These are phyloP conservation scores for Drosophila kambysellisi DNA, from an alignment of 2,888 invertebrate genomes.

Conservation along the genomic window DNA sequence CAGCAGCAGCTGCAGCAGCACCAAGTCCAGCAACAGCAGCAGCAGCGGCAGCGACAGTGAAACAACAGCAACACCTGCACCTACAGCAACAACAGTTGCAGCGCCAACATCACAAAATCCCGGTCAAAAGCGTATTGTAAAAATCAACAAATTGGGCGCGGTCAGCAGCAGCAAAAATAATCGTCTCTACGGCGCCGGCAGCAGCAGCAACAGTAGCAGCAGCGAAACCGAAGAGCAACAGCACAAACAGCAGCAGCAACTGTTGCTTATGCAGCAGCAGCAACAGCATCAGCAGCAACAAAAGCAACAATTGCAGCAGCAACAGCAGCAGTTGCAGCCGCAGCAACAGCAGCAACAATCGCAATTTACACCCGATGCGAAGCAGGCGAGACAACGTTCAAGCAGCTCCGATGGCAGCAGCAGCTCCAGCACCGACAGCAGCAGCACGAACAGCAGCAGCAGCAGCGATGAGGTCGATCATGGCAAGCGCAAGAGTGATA, in stretches of 20 bases:
- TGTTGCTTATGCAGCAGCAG: constrained; percentile 25
- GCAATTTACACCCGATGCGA: constrained; percentile 13
- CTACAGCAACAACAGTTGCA: constrained; percentile 14
- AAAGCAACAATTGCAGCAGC: constrained; percentile 33
- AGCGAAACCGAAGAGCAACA: constrained; percentile 37
- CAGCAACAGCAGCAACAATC: constrained; percentile 46
- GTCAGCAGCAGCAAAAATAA: constrained; percentile 57
- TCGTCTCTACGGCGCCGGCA: constrained; percentile 37
- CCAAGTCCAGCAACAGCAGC: constrained; percentile 33
- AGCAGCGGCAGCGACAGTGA: constrained; percentile 29
- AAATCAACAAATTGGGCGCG: constrained; percentile 42
- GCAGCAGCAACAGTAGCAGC: constrained; percentile 51
- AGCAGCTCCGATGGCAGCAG: constrained; percentile 51
- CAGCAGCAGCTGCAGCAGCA: constrained; percentile 53
- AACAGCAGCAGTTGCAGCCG: constrained; percentile 40
- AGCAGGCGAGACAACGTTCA: constrained; percentile 28
- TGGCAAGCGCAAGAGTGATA: constrained; percentile 86
- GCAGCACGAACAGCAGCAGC: constrained; percentile 70
- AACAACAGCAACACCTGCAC: neutral
- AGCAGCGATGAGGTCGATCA: constrained; percentile 60
- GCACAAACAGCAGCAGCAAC: constrained; percentile 35
- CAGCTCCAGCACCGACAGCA: constrained; percentile 53
- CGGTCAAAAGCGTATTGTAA: constrained; percentile 53
- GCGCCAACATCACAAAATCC: constrained; percentile 27
- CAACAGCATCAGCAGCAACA: constrained; percentile 43